Conservation (phyloP, 2,113 vertebrate species). For the Gymnocephalus cernua region DNA sequence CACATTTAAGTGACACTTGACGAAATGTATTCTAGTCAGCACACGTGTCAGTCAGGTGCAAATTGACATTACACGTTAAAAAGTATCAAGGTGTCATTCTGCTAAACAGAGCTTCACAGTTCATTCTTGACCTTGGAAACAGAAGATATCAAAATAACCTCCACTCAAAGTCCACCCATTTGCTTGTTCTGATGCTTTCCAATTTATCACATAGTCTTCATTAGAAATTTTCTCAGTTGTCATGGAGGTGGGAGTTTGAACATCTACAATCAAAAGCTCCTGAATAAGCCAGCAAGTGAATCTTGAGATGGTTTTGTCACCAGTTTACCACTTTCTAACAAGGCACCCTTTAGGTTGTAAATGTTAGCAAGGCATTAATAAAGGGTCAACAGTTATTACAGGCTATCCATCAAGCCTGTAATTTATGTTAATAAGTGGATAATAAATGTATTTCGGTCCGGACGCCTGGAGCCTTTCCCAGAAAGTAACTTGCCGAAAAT, state of each 20-base stretch:
- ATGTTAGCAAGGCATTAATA: not conserved
- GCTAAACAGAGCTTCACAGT: not conserved
- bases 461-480: not conserved
- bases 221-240: not conserved
- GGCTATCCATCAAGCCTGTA: not conserved
- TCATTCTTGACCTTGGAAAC: slow-evolving; percentile 32
- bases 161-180: not conserved
- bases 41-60: slow-evolving; percentile 9
- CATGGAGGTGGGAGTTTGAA: not conserved
- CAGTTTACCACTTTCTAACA: not conserved
- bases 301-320: not conserved
- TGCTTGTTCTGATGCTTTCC: not conserved
- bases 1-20: slow-evolving; percentile 26
- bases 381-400: not conserved
- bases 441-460: not conserved
- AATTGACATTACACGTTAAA: slow-evolving; percentile 41
- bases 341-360: not conserved
- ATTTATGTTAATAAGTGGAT: not conserved
- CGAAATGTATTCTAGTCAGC: slow-evolving; percentile 12
- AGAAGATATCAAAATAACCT: not conserved
- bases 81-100: not conserved
- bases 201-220: not conserved
- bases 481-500: not conserved
- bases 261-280: not conserved
- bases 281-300: not conserved